These are phyloP conservation scores for Ectobius pallidus DNA, from an alignment of 2,888 invertebrate species.

Conservation along the genomic window DNA sequence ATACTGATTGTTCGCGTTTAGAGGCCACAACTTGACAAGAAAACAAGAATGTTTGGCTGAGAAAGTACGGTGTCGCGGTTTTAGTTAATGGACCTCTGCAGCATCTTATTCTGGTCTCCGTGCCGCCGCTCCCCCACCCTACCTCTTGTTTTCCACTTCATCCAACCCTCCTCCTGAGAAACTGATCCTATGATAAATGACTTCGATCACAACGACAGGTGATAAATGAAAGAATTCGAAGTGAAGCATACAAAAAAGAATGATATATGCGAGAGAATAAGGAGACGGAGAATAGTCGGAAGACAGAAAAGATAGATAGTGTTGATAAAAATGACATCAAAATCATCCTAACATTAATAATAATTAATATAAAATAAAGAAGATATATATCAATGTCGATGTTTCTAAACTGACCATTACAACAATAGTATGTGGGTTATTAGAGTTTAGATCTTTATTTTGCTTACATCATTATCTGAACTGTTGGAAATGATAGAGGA, in stretches of 20 bases:
- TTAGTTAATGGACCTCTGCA: conserved; percentile 26
- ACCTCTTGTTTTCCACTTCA: conserved; percentile 6
- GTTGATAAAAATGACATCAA: not conserved
- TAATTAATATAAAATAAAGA: no score
- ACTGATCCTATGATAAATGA: conserved; percentile 31
- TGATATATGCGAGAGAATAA: not conserved
- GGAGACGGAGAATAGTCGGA: not conserved
- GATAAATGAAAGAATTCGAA: conserved; percentile 30
- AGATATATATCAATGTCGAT: no score
- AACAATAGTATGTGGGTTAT: no score
- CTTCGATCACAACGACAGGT: conserved; percentile 24
- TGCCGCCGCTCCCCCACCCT: not conserved
- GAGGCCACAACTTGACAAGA: no score
- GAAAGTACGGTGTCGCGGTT: conserved; percentile 20
- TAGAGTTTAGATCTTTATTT: no score
- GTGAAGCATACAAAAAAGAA: conserved; percentile 18
- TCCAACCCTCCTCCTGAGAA: not conserved
- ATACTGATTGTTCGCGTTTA: no score
- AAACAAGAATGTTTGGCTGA: no score
- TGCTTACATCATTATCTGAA: no score
- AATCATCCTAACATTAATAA: no score
- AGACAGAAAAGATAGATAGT: not conserved
- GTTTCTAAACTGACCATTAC: no score
- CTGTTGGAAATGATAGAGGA: no score
- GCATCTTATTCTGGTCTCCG: conserved; percentile 14